Evolutionary conservation across 2,797 vertebrate genomes (phyloP), one percentile per base, ranked within the genome.

Genomic region (Prunella strophiata): DNA sequence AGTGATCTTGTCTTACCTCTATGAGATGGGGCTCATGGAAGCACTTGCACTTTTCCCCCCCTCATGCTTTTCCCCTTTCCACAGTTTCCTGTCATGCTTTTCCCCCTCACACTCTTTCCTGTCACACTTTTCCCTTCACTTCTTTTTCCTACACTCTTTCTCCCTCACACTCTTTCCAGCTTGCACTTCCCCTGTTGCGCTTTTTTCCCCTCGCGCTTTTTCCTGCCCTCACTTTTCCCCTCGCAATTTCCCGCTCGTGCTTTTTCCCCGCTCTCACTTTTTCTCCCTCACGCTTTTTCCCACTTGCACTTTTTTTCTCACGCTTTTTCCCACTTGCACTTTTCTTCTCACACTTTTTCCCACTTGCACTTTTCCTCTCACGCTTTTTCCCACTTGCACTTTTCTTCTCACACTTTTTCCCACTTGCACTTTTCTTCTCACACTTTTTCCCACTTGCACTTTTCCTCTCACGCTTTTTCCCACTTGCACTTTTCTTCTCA

Each of bases 21-120:
- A 27, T 16, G 21, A n/a, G 20, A 52, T 29, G 21, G 13, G 18
- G 30, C 29, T 42, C 34, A n/a, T 20, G 36, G 67, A 73, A 50
- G 8, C 11, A 47, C 7, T 51, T 0, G 0, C 10, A 3, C 25
- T 52, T 52, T 29, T 6, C 19, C 11, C 27, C 23, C 20, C 13
- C 16, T 16, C 21, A 11, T 0, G 0, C 32, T 82, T 55, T 29
- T 34, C 13, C 36, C 25, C 7, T 67, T 55, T 10, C 14, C 14
- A 21, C 1, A 8, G 26, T 76, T 45, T 76, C 32, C 58, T 45
- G 9, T 42, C 26, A 5, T 11, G 4, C 21, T 55, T 62, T 34
- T 7, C 16, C 32, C 16, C 23, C 9, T 67, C 15, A 48, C 29
- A 8, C 19, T 14, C 25, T 19, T n/a, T 29, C 25, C 10, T 45